Base-by-base conservation (phyloP, 1,140 invertebrate genomes). In the Panagrolaimus sp. region DNA sequence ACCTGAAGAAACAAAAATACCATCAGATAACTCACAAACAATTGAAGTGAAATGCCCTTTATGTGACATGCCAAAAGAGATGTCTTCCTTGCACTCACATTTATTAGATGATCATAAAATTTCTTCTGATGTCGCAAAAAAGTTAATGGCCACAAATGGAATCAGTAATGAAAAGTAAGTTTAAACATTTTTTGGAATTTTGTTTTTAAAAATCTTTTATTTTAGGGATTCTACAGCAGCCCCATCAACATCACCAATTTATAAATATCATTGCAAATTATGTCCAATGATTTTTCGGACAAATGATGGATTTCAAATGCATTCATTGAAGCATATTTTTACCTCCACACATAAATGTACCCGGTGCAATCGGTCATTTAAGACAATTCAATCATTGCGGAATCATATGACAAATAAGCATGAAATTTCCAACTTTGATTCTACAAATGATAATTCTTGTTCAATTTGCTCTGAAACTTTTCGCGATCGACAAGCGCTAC, bases 381-480 rank as follows among this genome's bases (percentile, higher is more conserved):
- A 68, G 3, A 70, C 71, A 25, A 48, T 68, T 14, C 42, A 20
- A 9, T 14, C 27, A 4, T 14, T 72, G 20, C 64, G 25, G 9
- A 23, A 72, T 11, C 71, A 72, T 53, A 11, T 43, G 66, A 63
- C 14, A 57, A 74, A 44, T 3, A 63, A 51, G 14, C 25, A 23
- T 43, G 23, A 38, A 31, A 20, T 46, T 65, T n/a, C 47, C 16
- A 38, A n/a, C 7, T 51, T n/a, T 46, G 66, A 45, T 23, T 25
- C 64, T 4, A 9, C 23, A 5, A 65, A n/a, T 14, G 53, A 25
- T 47, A 70, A 73, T 13, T 14, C 63, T 11, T 97, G 93, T 85
- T 92, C 95, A 73, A 90, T 94, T 11, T 97, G 93, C 84, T 93
- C 92, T 83, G 93, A 96, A 84, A 92, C 91, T 43, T 96, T 96